Conservation (phyloP, 2,113 vertebrate genomes). For the Protobothrops flavoviridis region DNA sequence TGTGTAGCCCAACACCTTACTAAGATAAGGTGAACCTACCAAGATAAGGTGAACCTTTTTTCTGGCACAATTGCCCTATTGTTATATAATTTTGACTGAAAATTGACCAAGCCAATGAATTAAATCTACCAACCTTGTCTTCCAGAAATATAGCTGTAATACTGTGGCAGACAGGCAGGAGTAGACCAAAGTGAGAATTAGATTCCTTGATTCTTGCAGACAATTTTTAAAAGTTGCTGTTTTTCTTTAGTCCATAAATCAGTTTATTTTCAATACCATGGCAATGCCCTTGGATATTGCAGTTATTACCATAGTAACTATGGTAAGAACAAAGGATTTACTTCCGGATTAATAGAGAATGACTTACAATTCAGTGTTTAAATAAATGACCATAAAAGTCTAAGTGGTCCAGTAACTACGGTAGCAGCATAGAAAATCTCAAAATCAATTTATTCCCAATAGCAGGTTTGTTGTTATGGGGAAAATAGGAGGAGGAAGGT, state of each 20-base stretch:
- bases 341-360: not conserved
- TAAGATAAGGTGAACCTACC: not conserved
- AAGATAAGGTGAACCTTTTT: not conserved
- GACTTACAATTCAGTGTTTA: not conserved
- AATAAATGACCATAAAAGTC: not conserved
- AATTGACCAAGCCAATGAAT: not conserved
- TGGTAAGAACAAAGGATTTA: not conserved
- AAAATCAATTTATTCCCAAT: not conserved
- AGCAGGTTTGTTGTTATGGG: not conserved
- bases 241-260: not conserved
- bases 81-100: not conserved
- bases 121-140: not conserved
- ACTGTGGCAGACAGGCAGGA: not conserved
- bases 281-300: not conserved
- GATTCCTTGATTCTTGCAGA: not conserved
- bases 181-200: not conserved
- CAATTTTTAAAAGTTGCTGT: not conserved
- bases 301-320: not conserved
- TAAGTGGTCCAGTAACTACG: not conserved
- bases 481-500: not conserved
- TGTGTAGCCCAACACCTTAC: not conserved
- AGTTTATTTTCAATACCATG: not conserved
- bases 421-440: not conserved
- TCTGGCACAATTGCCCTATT: not conserved
- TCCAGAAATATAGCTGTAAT: not conserved